Base-by-base conservation (phyloP, 2,797 vertebrate species). In the Argentina silus region DNA sequence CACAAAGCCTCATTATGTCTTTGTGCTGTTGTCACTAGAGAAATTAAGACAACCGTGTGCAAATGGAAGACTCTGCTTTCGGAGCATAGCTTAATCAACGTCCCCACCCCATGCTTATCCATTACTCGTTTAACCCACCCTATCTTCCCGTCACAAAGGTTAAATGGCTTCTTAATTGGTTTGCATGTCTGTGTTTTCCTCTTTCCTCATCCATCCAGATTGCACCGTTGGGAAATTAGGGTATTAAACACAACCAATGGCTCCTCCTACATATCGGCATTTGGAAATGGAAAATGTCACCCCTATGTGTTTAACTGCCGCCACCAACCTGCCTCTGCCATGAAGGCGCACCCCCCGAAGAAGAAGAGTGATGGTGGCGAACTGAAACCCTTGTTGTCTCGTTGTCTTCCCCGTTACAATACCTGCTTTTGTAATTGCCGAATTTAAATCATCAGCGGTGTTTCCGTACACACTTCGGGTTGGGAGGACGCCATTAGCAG, bases 161-260 rank as follows among this genome's bases (percentile, higher is more conserved):
- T 84, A 87, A 90, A 87, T 55, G 68, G 75, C 74, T 78, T 4
- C 64, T 70, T 88, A 89, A 88, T 87, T 85, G 81, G 73, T 67
- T 47, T 72, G 74, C 76, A 62, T 83, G 67, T 80, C 72, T 69
- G 48, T 6, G 5, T 9, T 14, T 44, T 27, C 21, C 60, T 68
- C 27, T 70, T 69, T 72, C 75, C 50, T 23, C 74, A 79, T 83
- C 80, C 81, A 78, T 84, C 76, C 73, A 74, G 43, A 51, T 36
- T 6, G 15, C 64, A 59, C 81, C 77, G 76, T 66, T 48, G 67
- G 85, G 73, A 78, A 83, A 88, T 81, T 9, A 76, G 69, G 63
- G 75, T 77, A 82, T 86, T 82, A 84, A 72, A 73, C 55, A n/a
- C 55, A 76, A 47, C 21, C 23, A 12, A 55, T 45, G 44, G 69